Conservation (phyloP, 2,888 invertebrate genomes). For the Neuroscelio doddi region DNA sequence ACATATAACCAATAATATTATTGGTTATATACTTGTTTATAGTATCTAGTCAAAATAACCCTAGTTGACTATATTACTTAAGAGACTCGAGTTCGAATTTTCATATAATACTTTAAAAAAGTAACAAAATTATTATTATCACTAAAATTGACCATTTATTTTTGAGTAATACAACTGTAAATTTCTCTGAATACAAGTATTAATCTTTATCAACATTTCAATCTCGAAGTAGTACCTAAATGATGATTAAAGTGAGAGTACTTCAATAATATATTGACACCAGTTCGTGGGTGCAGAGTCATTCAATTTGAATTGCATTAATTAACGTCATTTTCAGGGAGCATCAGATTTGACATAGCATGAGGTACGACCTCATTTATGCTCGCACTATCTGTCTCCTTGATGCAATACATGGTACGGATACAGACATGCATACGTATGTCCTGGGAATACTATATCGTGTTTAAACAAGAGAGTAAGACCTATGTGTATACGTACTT, state of each 20-base stretch:
- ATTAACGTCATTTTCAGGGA: conserved; percentile 62
- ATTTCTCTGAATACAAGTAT: too few species aligned
- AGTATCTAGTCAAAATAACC: too few species aligned
- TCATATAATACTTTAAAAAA: too few species aligned
- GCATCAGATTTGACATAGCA: conserved; percentile 61
- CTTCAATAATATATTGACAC: conserved; percentile 30
- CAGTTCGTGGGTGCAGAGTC: conserved; percentile 16
- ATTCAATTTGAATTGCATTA: conserved; percentile 58
- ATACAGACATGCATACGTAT: conserved; percentile 23
- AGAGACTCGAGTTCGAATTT: too few species aligned
- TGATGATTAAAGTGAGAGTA: conserved; percentile 15
- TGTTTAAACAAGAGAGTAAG: conserved; percentile 17
- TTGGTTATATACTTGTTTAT: too few species aligned
- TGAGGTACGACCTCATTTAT: conserved; percentile 58
- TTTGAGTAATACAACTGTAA: too few species aligned
- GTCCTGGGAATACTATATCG: conserved; percentile 4
- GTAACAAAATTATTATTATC: too few species aligned
- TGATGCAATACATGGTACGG: conserved; percentile 38
- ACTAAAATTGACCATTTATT: too few species aligned
- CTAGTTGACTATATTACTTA: too few species aligned
- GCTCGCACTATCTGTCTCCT: conserved; percentile 57
- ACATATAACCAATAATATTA: too few species aligned
- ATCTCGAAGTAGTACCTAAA: conserved; percentile 10
- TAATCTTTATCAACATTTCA: too few species aligned
- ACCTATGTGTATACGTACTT: conserved; percentile 16